phyloP scores from a whole-genome alignment of 2,888 invertebrate genomes.

The Phorcus lineatus region DNA sequence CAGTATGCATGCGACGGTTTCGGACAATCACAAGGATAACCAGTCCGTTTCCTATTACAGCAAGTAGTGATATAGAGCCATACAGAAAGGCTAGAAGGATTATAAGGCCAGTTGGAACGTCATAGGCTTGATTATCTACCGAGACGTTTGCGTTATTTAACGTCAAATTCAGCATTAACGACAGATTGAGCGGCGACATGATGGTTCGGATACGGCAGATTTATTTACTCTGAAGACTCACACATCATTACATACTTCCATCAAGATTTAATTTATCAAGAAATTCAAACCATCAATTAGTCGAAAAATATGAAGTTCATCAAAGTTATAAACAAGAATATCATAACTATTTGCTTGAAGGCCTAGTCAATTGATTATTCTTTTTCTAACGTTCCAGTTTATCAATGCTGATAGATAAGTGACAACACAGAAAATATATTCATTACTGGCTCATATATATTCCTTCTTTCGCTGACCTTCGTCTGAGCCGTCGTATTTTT shows the following conservation, averaged over 20 bases:
- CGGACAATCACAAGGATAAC: constrained; percentile 90
- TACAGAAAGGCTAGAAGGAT: constrained; percentile 86
- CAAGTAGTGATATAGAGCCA: constrained; percentile 87
- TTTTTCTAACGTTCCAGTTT: too few relatives aligned
- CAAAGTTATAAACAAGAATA: too few relatives aligned
- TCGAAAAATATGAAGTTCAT: too few relatives aligned
- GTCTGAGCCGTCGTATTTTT: too few relatives aligned
- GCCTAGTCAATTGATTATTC: too few relatives aligned
- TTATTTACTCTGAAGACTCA: neutral
- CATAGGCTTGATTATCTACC: constrained; percentile 79
- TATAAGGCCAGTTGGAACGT: constrained; percentile 85
- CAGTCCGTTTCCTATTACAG: constrained; percentile 88
- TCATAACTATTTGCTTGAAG: too few relatives aligned
- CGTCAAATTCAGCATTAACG: constrained; percentile 26
- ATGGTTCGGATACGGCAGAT: neutral
- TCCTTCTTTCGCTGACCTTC: too few relatives aligned
- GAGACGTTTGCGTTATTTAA: neutral
- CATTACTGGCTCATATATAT: too few relatives aligned
- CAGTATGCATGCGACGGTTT: constrained; percentile 86
- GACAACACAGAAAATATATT: too few relatives aligned
- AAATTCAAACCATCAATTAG: neutral
- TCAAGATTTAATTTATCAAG: neutral
- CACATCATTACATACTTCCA: too few relatives aligned
- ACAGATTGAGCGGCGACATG: neutral
- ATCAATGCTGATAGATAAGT: too few relatives aligned